A percentile compares a stretch with the other conserved stretches of the same genome.
These are phyloP conservation scores for Dendrocincla tyrannina DNA, from an alignment of 2,797 vertebrate genomes.

Conservation along the genomic window DNA sequence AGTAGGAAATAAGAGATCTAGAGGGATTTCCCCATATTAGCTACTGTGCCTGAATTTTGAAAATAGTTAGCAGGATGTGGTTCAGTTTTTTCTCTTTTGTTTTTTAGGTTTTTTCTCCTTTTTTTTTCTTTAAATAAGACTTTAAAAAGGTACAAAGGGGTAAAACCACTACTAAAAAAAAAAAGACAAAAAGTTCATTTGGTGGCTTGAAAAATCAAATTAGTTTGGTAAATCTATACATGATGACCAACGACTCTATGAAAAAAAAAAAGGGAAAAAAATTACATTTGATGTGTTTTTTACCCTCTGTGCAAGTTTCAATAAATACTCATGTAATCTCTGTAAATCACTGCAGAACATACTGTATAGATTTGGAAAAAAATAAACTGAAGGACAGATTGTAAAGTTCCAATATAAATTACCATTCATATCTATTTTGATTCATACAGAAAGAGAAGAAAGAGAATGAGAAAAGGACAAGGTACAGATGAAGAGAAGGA, in stretches of 20 bases:
- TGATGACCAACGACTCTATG: not conserved
- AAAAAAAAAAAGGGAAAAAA: not conserved
- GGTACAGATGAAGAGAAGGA: not conserved
- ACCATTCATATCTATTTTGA: not conserved
- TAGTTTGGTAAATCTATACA: not conserved
- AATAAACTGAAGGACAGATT: not conserved
- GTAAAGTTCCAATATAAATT: not conserved
- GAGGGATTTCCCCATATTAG: conserved; percentile 47
- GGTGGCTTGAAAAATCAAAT: not conserved
- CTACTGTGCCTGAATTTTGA: not conserved
- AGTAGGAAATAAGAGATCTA: conserved; percentile 8
- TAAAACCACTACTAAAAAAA: not conserved
- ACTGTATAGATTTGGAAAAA: not conserved
- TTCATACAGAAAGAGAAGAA: not conserved
- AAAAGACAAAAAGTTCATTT: not conserved
- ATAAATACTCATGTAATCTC: not conserved
- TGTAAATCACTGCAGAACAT: not conserved
- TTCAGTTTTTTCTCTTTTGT: not conserved
- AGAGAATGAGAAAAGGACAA: not conserved
- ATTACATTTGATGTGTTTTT: not conserved
- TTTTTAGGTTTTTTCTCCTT: not conserved
- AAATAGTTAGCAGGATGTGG: conserved; percentile 11
- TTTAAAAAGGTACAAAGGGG: not conserved
- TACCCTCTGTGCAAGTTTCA: not conserved
- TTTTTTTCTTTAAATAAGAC: not conserved